Evolutionary conservation across 2,797 vertebrate genomes (phyloP), one percentile per base, ranked within the genome.

Genomic region (Pagetopsis macropterus): DNA sequence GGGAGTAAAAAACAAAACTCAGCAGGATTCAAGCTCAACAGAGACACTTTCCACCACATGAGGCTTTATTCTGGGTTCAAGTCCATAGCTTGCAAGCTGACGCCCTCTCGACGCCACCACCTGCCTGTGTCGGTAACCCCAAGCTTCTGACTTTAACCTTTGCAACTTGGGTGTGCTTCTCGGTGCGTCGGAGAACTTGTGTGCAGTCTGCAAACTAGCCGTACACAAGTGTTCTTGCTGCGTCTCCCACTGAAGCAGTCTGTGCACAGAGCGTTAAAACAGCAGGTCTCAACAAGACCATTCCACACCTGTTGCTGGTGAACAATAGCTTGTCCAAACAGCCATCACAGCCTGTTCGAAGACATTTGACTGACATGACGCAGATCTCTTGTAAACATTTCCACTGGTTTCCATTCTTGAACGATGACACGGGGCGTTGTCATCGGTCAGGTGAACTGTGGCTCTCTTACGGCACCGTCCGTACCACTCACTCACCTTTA

Each of bases 241-340:
- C 23, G 40, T 41, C 17, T 60, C 13, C 65, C 43, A 63, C 60
- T 70, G 71, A 62, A 58, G 59, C 54, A 9, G 62, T 64, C 16
- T 49, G 44, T 8, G 49, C 41, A 48, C 61, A 61, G 75, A 48
- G 63, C 56, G 73, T 78, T 80, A 65, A 27, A 77, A 40, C 67
- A 82, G 76, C 91, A 91, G 77, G 92, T 90, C 78, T 81, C 76
- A 86, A 92, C 92, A 91, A 31, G 86, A 89, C 75, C 55, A 43
- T 71, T 83, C 80, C 78, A 88, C 84, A 92, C 87, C 91, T 90
- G 89, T 76, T 90, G 81, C 74, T 65, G 52, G 49, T 41, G 64
- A 89, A 89, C 82, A 82, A 83, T 69, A 69, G 75, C 52, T 57
- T 70, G 66, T 78, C 72, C 77, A 78, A 85, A 87, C 64, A 82